Evolutionary conservation across 2,888 invertebrate species (phyloP), one percentile per base, ranked within the genome.

Genomic region (Orchesellides sinensis): DNA sequence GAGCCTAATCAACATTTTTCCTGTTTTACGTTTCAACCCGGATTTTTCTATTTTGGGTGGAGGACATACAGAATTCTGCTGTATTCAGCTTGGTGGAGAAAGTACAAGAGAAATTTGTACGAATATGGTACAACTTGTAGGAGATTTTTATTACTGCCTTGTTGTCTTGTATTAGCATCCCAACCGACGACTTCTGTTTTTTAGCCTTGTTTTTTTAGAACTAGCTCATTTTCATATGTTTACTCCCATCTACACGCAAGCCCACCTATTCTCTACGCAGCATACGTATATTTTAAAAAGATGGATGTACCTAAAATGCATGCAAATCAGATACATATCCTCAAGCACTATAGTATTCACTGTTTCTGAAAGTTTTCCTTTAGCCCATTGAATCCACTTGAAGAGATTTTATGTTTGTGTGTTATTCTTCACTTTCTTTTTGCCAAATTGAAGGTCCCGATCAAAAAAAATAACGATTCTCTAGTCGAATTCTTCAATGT

Each of bases 401-500:
- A 40, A 19, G 27, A 29, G 63, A 29, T 45, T 49, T 63, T 61
- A 21, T 21, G n/a, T n/a, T 52, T 21, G 23, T 27, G 49, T 49
- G 47, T 27, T 47, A 73, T 61, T 59, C 47, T 47, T 32, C 47
- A 73, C 21, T 25, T 54, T 21, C 54, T 23, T 74, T 49, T 74
- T 29, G 56, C n/a, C 2, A 17, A 61, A 74, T 63, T 74, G 52
- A 49, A 74, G 63, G 73, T 29, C 17, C 73, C 63, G 73, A 74
- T 74, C 70, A 70, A 59, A 70, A n/a, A n/a, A n/a, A 56, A 59
- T 70, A 74, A 74, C 63, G 73, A 63, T n/a, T n/a, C 49, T 74
- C 25, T 29, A 17, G 35, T 73, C 61, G 73, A 56, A 56, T 49
- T n/a, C 21, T 70, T 70, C 70, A 56, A 56, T 70, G 70, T 70